Base-by-base conservation (phyloP, 2,888 invertebrate genomes). In the Drosophila vallismaia region DNA sequence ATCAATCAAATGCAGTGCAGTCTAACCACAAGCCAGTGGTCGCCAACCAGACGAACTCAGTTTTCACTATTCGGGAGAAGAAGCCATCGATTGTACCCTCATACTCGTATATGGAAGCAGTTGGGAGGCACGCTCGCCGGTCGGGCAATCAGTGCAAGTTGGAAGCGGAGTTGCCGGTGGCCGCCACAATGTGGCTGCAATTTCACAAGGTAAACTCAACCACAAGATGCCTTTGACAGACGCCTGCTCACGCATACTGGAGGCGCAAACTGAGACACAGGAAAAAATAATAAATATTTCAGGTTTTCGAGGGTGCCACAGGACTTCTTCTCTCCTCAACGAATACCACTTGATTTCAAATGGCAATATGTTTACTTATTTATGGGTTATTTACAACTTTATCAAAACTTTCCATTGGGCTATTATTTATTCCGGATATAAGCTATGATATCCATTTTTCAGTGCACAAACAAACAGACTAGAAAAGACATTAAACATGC, bases 1-100 rank as follows among this genome's bases (percentile, higher is more conserved):
- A 77, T 80, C 84, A 80, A 83, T 80, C 77, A 77, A 79, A 79
- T 73, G 71, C 72, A 75, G 63, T 72, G 62, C 71, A 63, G 68
- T 70, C 66, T 58, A 66, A 69, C 79, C 79, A 75, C 83, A 79
- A 80, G 77, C 77, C 70, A 71, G 74, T 48, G 68, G 62, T 58
- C 56, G 71, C 62, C 46, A 50, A 62, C 38, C 66, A 56, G 76
- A 62, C 79, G 60, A 73, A 70, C 59, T 46, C 36, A 45, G 24
- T 10, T 6, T 10, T 33, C 46, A 9, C 50, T 33, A 5, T 28
- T 14, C 9, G 24, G 40, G 51, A 62, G 33, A 8, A 14, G 12
- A 14, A 48, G 31, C 12, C 29, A 6, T 45, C n/a, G n/a, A 36
- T 36, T 6, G 40, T 10, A 38, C 4, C n/a, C 12, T 8, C 12